Base-by-base conservation (phyloP, 2,113 vertebrate genomes). In the Romanogobio albipinnatus region DNA sequence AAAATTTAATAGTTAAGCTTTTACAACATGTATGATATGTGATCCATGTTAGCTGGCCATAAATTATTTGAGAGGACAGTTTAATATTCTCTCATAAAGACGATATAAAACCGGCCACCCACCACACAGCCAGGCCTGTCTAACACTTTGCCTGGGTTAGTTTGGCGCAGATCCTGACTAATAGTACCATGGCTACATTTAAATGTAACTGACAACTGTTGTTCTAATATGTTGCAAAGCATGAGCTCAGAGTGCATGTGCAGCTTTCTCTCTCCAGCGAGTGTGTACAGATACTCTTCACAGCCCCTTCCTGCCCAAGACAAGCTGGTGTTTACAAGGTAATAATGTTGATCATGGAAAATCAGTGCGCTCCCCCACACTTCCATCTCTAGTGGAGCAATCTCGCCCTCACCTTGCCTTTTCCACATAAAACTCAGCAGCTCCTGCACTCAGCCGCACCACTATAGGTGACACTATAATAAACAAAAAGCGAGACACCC, bases 321-420 rank as follows among this genome's bases (percentile, higher is more conserved):
- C 77, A 76, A 58, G 58, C 71, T 88, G 82, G 76, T 88, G 82
- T 88, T 88, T 88, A 88, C 82, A 88, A 85, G 84, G 76, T 86
- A 86, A 86, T 88, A 88, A 88, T 76, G 82, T 86, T 88, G 76
- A 84, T 78, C 82, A 88, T 86, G 87, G 85, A 88, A 88, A 88
- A 86, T 88, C 77, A 84, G 79, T 49, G 56, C 49, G 43, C 53
- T 36, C 85, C 59, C 81, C 75, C 80, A 81, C 85, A 79, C 51
- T 61, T 29, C 68, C 68, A 88, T 88, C 70, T 78, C 59, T 74
- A 47, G 58, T n/a, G 39, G 53, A 85, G 74, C 68, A 79, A 82
- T 87, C 78, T 74, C 61, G 76, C 29, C n/a, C 43, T 86, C 81
- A 71, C 59, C 82, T 88, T 24, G 33, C 61, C 81, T 88, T 88